Evolutionary conservation across 1,140 invertebrate species (phyloP), one percentile per base, ranked within the genome.

Genomic region (Halesus radiatus): DNA sequence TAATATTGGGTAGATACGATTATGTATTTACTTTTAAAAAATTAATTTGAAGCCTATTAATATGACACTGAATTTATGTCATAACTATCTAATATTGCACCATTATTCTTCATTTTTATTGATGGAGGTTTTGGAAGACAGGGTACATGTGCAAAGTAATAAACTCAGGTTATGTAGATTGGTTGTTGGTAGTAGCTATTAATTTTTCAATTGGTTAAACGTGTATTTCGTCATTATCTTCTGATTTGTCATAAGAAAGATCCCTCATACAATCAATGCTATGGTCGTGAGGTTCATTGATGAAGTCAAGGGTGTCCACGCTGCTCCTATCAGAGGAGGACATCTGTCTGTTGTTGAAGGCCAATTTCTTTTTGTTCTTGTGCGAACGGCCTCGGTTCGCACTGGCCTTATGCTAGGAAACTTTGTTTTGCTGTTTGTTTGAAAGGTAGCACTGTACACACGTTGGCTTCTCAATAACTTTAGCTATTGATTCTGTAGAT

Each of bases 371-470:
- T 85, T 88, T 89, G 86, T 88, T 86, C 86, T 87, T 91, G 81
- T 88, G 88, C 86, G 87, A 88, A 84, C 88, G 88, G 84, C 87
- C 88, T 87, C 85, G 88, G 53, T 26, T 87, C 84, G 87, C 87
- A 87, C 87, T 86, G 84, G 85, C 85, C 89, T 90, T 92, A 89
- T 92, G 91, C 90, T 92, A 92, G 89, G 91, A 91, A 68, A 87
- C 87, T 89, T 89, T 90, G 85, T 86, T 90, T 84, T 91, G 90
- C 64, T 90, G 91, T 84, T 93, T 91, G 73, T 89, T 90, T 37
- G 90, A 90, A 3, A 91, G 85, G 85, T 91, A 91, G 83, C 92
- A 94, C 84, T 93, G 92, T 76, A 93, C 91, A 87, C 92, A 93
- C 22, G 92, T 93, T 26, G 92, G 92, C 74, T 92, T 90, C 81